Evolutionary conservation across 1,140 invertebrate species (phyloP).

Genomic region (Cotesia vestalis): DNA sequence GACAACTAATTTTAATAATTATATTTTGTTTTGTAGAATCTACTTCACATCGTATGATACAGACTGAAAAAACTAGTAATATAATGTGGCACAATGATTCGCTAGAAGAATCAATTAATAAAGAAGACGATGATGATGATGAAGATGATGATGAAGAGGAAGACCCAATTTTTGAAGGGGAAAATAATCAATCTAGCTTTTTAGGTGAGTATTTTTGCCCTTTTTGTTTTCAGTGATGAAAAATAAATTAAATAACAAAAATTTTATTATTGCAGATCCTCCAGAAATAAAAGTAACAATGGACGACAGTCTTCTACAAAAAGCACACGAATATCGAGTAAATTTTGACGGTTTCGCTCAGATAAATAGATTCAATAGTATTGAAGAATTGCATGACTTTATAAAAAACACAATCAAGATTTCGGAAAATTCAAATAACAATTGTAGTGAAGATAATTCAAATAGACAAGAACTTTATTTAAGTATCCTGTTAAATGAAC

Average conservation of each 20-base stretch:
- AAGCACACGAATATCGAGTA: slow-evolving; percentile 40
- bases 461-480: slow-evolving; percentile 39
- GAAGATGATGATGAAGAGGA: slow-evolving; percentile 37
- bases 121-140: slow-evolving; percentile 34
- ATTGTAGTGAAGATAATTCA: neutral
- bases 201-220: slow-evolving; percentile 20
- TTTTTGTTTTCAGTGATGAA: neutral
- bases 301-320: slow-evolving; percentile 34
- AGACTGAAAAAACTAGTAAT: slow-evolving; percentile 31
- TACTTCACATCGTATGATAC: slow-evolving; percentile 5
- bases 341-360: slow-evolving; percentile 42
- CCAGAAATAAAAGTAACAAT: slow-evolving; percentile 35
- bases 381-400: slow-evolving; percentile 42
- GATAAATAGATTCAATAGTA: slow-evolving; percentile 38
- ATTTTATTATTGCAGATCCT: slow-evolving; percentile 19
- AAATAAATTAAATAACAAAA: neutral
- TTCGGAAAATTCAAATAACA: neutral
- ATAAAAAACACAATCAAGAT: slow-evolving; percentile 36
- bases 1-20: neutral
- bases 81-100: slow-evolving; percentile 22
- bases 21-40: neutral
- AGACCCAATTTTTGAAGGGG: slow-evolving; percentile 29
- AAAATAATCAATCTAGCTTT: neutral
- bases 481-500: slow-evolving; percentile 38
- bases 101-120: slow-evolving; percentile 31